A percentile compares a stretch with the other conserved stretches of the same genome.
These are phyloP conservation scores for Anguilla pacifica DNA, from an alignment of 2,797 vertebrate genomes.

Conservation along the genomic window DNA sequence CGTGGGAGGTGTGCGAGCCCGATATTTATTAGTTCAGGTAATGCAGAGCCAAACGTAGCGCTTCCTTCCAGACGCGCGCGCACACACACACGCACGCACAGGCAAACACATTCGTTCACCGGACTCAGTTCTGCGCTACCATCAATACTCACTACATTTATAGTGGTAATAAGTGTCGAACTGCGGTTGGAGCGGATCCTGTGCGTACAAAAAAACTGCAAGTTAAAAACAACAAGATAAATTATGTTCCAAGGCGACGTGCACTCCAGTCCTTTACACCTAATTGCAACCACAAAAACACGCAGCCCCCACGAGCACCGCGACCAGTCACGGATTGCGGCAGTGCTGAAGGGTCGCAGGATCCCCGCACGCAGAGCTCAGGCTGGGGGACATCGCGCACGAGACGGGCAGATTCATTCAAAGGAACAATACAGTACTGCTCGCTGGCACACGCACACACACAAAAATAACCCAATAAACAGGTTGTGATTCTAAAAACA, in stretches of 20 bases:
- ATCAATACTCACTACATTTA: conserved; percentile 28
- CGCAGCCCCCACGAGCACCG: conserved; percentile 33
- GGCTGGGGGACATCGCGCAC: conserved; percentile 24
- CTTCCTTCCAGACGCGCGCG: conserved; percentile 60
- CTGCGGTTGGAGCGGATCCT: neutral
- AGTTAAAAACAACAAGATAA: conserved; percentile 22
- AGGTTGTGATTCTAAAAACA: neutral
- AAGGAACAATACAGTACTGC: conserved; percentile 14
- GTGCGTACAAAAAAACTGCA: neutral
- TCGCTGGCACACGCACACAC: neutral
- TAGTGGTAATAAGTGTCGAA: conserved; percentile 11
- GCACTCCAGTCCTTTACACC: conserved; percentile 43
- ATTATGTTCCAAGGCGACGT: conserved; percentile 6
- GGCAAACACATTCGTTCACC: conserved; percentile 37
- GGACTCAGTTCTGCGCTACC: conserved; percentile 22
- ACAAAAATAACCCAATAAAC: conserved; percentile 3
- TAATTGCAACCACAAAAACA: conserved; percentile 40
- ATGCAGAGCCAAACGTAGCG: conserved; percentile 59
- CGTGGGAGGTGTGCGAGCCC: conserved; percentile 37
- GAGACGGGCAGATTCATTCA: conserved; percentile 16
- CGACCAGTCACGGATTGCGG: conserved; percentile 53
- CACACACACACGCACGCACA: conserved; percentile 37
- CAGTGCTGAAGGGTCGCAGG: conserved; percentile 42
- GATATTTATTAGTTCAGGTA: conserved; percentile 63
- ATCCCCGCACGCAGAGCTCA: conserved; percentile 36